Evolutionary conservation across 2,113 vertebrate species (phyloP).

Genomic region (Semnornis frantzii): DNA sequence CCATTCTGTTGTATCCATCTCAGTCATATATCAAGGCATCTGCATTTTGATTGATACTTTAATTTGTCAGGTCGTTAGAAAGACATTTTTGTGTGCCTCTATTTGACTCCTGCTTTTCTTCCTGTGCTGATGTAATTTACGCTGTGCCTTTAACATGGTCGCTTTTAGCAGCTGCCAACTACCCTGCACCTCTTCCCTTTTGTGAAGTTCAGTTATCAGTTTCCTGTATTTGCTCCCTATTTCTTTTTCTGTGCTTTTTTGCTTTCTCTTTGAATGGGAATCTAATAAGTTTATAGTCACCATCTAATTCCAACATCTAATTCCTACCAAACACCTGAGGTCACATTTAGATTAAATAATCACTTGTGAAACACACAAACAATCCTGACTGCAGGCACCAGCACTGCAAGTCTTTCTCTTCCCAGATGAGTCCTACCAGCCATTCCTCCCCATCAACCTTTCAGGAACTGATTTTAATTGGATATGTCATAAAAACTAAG

Average conservation of each 20-base stretch:
- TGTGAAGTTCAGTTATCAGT: neutral
- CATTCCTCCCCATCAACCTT: neutral
- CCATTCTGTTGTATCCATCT: neutral
- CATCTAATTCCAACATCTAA: neutral
- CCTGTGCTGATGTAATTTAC: neutral
- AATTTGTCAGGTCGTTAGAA: neutral
- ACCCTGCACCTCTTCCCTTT: neutral
- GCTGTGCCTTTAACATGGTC: neutral
- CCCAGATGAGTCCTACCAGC: neutral
- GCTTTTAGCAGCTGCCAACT: neutral
- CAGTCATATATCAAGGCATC: neutral
- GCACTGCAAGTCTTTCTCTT: neutral
- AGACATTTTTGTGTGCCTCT: neutral
- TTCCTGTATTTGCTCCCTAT: neutral
- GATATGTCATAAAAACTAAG: neutral
- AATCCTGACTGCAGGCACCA: neutral
- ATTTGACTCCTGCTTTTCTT: neutral
- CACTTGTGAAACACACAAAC: neutral
- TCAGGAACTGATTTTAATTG: neutral
- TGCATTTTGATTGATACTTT: neutral
- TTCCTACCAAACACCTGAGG: neutral
- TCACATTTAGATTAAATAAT: neutral
- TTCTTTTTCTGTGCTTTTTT: neutral
- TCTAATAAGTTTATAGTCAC: neutral
- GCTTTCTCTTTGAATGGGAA: neutral